A percentile compares a stretch with the other conserved stretches of the same genome.
Evolutionary conservation across 2,113 vertebrate genomes (phyloP).

Genomic region (Meriones unguiculatus): DNA sequence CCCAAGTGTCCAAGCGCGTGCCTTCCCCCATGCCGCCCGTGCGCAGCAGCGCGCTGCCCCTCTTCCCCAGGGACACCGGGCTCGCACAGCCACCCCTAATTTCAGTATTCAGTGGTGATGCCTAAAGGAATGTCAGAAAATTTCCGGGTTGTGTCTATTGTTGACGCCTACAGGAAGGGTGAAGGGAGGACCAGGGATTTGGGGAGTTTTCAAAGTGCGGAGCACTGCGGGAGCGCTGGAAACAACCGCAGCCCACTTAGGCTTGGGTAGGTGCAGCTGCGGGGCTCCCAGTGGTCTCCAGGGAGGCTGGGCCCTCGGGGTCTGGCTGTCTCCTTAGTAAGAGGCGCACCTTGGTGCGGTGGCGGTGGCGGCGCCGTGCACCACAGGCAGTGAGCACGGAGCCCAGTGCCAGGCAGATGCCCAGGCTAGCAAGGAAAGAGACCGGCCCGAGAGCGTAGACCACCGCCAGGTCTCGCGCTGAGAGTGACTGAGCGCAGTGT

Average conservation of each 20-base stretch:
- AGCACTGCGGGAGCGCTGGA: too few species aligned
- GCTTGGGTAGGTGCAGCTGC: not conserved
- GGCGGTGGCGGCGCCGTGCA: slow-evolving; percentile 26
- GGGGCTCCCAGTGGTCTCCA: not conserved
- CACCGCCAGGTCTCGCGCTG: slow-evolving; percentile 66
- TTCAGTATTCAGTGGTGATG: slow-evolving; percentile 73
- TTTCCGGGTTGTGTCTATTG: slow-evolving; percentile 42
- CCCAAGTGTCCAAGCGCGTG: not conserved
- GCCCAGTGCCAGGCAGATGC: slow-evolving; percentile 83
- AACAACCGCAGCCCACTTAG: not conserved
- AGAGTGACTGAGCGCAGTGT: slow-evolving; percentile 77
- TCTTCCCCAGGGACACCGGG: not conserved
- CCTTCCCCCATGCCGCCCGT: slow-evolving; percentile 33
- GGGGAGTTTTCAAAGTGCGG: not conserved
- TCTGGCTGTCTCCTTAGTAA: not conserved
- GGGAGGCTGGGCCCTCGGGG: not conserved
- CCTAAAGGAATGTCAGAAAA: slow-evolving; percentile 70
- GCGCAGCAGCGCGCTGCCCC: not conserved
- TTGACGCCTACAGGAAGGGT: not conserved
- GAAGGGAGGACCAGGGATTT: not conserved
- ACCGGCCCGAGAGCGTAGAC: slow-evolving; percentile 81
- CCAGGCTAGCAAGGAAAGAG: slow-evolving; percentile 86
- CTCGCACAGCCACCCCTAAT: not conserved
- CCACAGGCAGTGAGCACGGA: slow-evolving; percentile 60
- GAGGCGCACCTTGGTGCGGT: not conserved